Evolutionary conservation across 2,888 invertebrate species (phyloP), one percentile per base, ranked within the genome.

Genomic region (Plutella xylostella): DNA sequence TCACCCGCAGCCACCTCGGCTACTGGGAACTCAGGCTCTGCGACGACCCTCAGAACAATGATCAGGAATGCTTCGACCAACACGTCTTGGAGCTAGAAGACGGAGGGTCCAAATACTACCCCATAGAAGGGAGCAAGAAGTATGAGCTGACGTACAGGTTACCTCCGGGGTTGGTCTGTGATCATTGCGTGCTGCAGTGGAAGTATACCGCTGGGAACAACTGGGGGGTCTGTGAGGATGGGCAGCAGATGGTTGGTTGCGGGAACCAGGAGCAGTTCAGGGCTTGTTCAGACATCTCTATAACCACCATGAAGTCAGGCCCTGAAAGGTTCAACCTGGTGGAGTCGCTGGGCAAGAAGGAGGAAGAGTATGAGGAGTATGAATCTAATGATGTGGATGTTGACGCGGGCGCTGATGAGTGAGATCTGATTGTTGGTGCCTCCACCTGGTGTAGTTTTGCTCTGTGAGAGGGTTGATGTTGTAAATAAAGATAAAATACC

Each of bases 101-200:
- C 28, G 79, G 87, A 0, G 83, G 85, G 1, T 84, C 82, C 0
- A 79, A 88, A 42, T 93, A 87, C 61, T 92, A 89, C 62, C 92
- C 92, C 0, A 86, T 87, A 33, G 86, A 86, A 22, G 90, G 90
- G 48, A 90, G 89, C 50, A 86, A 86, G 40, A 87, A 90, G 14
- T 93, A 92, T 61, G 88, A 89, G 51, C 86, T 90, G 34, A 86
- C 85, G 42, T 89, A 89, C 51, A 80, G 85, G 45, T 72, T 91
- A 0, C 88, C 85, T 0, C 30, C 69, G 25, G 88, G 86, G 11
- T 58, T 93, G 4, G 85, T 87, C 9, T 95, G 95, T 60, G 84
- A 87, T 0, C 92, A 92, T 60, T 95, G 95, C 60, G 88, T 95
- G 0, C 77, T 95, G 0, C 95, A 95, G 59, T 96, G 95, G 95